These are phyloP conservation scores for Nothocercus julius DNA, from an alignment of 2,113 vertebrate species.

Conservation along the genomic window DNA sequence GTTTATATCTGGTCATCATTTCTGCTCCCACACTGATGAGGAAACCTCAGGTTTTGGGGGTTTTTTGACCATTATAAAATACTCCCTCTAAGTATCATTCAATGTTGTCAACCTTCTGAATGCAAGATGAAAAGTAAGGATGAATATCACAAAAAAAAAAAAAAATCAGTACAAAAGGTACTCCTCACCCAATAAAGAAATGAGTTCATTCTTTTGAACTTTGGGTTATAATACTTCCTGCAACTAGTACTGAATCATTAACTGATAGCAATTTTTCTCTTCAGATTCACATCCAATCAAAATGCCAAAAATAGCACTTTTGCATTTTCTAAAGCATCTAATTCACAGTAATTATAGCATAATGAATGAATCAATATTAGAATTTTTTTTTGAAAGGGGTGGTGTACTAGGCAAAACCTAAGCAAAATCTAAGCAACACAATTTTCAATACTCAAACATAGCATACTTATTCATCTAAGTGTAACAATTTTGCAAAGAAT, in stretches of 20 bases:
- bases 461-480: not conserved
- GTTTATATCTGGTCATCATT: not conserved
- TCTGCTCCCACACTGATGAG: not conserved
- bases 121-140: not conserved
- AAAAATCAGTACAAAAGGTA: not conserved
- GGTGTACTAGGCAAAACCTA: not conserved
- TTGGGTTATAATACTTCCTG: not conserved
- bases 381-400: not conserved
- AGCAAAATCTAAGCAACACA: not conserved
- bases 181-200: not conserved
- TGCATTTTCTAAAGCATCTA: not conserved
- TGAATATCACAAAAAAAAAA: not conserved
- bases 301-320: not conserved
- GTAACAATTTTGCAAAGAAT: not conserved
- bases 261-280: not conserved
- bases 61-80: not conserved
- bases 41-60: fast-evolving
- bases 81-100: not conserved
- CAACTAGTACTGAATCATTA: not conserved
- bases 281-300: not conserved
- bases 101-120: not conserved
- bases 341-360: not conserved
- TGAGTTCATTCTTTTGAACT: not conserved
- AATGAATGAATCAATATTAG: not conserved
- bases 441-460: not conserved